Evolutionary conservation across 2,888 invertebrate species (phyloP), one percentile per base, ranked within the genome.

Genomic region (Portevinia maculata): DNA sequence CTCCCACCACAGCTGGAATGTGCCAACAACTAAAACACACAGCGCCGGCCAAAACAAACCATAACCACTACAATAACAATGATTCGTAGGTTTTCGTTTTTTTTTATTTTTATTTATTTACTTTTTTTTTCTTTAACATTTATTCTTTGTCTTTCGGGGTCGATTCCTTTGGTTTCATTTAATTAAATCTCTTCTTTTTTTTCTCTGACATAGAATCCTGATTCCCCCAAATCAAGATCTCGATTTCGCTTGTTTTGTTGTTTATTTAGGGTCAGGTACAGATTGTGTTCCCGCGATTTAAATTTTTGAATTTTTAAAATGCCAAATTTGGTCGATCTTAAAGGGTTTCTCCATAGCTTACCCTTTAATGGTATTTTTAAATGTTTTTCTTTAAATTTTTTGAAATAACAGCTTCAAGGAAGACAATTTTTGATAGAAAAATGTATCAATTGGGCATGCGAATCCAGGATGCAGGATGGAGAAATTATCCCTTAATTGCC

Each of bases 81-180:
- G 67, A 53, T 59, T 59, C 59, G 53, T 41, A 60, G 79, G 30
- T 48, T 55, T 79, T 55, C 62, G n/a, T 37, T 8, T 17, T 48
- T 62, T 52, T 71, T 30, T 65, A 6, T 69, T 69, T 32, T 21
- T 19, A n/a, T n/a, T n/a, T n/a, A n/a, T n/a, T n/a, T n/a, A n/a
- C 34, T 11, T 30, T 37, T 50, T 57, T 52, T 50, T 41, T 13
- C 39, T 34, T 79, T 30, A 71, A 34, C 44, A 48, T 60, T 67
- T 53, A 44, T 70, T 75, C 75, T 76, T 76, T 76, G 70, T 81
- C 52, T 81, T 81, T 64, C 69, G 70, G 81, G 34, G 81, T 81
- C 70, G 81, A 76, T 81, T 81, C 81, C 59, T 81, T 81, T 64
- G 81, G 81, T 81, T 81, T 81, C 81, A 75, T 81, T 76, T 81